phyloP scores from a whole-genome alignment of 2,888 invertebrate genomes.

The Cremastinae sp. region DNA sequence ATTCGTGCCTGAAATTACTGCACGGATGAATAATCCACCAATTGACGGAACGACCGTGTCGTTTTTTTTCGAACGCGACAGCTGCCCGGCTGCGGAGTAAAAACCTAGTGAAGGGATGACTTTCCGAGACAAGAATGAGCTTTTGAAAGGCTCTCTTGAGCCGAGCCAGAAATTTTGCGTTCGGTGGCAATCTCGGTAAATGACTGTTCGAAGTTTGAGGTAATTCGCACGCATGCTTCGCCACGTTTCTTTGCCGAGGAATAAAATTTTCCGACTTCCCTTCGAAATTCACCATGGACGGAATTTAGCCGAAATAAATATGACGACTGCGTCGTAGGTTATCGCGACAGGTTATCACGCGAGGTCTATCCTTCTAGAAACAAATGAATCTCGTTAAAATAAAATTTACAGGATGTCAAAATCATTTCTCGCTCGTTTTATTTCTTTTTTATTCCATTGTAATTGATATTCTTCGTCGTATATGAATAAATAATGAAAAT shows the following conservation, averaged over 20 bases:
- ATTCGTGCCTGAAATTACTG: conserved; percentile 71
- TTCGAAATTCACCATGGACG: conserved; percentile 27
- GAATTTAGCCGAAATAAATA: neutral
- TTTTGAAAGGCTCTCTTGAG: conserved; percentile 73
- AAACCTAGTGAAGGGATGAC: conserved; percentile 71
- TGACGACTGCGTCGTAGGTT: neutral
- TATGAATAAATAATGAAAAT: too few relatives aligned
- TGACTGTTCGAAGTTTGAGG: conserved; percentile 72
- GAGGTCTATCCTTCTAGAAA: too few relatives aligned
- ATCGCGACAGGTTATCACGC: neutral
- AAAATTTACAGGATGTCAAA: neutral
- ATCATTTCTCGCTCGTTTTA: too few relatives aligned
- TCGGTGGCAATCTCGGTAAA: conserved; percentile 76
- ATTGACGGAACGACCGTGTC: conserved; percentile 71
- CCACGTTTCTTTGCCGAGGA: conserved; percentile 34
- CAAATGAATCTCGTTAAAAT: neutral
- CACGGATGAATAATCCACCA: conserved; percentile 78
- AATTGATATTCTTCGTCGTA: too few relatives aligned
- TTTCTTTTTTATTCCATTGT: too few relatives aligned
- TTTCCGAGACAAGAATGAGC: conserved; percentile 70
- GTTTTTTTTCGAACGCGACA: conserved; percentile 74
- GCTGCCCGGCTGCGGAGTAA: conserved; percentile 75
- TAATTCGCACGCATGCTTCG: conserved; percentile 73
- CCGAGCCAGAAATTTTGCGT: conserved; percentile 69
- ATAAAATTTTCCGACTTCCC: conserved; percentile 18